Evolutionary conservation across 1,140 invertebrate genomes (phyloP).

Genomic region (Chymomyza costata): DNA sequence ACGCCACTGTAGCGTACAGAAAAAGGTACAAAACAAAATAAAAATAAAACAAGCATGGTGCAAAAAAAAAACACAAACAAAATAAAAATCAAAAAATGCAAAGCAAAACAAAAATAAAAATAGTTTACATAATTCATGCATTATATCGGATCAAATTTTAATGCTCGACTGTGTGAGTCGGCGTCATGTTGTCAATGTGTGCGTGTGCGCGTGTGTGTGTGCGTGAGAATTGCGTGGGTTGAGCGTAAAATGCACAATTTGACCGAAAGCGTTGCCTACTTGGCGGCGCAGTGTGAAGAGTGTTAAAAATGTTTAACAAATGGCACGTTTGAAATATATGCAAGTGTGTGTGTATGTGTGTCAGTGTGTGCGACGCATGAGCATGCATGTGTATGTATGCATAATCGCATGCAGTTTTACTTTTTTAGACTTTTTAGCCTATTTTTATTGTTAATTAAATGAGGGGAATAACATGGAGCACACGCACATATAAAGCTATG

Average conservation of each 20-base stretch:
- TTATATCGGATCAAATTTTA: slow-evolving; percentile 71
- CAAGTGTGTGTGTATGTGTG: slow-evolving; percentile 29
- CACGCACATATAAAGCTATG: slow-evolving; percentile 23
- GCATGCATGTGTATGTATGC: slow-evolving; percentile 28
- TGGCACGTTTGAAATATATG: slow-evolving; percentile 57
- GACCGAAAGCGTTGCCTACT: slow-evolving; percentile 52
- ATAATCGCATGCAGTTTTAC: slow-evolving; percentile 52
- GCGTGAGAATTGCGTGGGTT: slow-evolving; percentile 3
- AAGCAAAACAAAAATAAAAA: slow-evolving; percentile 60
- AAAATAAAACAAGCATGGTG: too few species aligned
- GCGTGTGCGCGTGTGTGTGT: slow-evolving; percentile 2
- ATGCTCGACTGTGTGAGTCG: slow-evolving; percentile 24
- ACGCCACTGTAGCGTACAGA: too few species aligned
- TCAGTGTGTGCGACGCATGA: slow-evolving; percentile 8
- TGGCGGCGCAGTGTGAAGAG: slow-evolving; percentile 37
- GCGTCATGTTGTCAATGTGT: background rate
- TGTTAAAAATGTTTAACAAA: slow-evolving; percentile 66
- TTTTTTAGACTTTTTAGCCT: slow-evolving; percentile 70
- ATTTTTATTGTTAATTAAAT: slow-evolving; percentile 74
- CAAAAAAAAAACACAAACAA: too few species aligned
- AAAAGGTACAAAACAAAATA: too few species aligned
- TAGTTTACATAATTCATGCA: slow-evolving; percentile 71
- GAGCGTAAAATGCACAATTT: slow-evolving; percentile 24
- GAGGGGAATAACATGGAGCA: slow-evolving; percentile 51
- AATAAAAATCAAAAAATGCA: too few species aligned